These are phyloP conservation scores for Drosophila demipolita DNA, from an alignment of 2,888 invertebrate genomes.

Conservation along the genomic window DNA sequence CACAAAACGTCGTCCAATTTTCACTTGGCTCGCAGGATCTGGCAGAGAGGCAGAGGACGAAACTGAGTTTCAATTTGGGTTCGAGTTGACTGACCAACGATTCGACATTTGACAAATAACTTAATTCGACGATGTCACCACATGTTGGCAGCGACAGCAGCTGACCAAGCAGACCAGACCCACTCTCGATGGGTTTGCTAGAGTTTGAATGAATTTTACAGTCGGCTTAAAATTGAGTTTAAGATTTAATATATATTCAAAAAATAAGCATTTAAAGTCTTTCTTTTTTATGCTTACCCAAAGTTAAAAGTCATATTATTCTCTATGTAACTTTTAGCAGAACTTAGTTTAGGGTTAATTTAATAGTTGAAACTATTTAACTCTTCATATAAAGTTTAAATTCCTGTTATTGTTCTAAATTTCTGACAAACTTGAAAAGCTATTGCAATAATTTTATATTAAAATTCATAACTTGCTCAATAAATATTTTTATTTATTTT, in stretches of 20 bases:
- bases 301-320: background rate
- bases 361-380: background rate
- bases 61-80: background rate
- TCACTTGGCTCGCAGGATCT: constrained; percentile 14
- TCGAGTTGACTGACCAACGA: constrained; percentile 42
- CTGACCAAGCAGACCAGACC: constrained; percentile 5
- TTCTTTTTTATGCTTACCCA: background rate
- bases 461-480: background rate
- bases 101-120: constrained; percentile 78
- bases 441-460: background rate
- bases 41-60: background rate
- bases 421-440: background rate
- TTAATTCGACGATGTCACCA: constrained; percentile 76
- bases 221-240: background rate
- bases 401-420: background rate
- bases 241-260: no score
- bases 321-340: background rate
- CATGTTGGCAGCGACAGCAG: constrained; percentile 58
- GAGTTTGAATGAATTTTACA: background rate
- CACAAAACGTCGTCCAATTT: constrained; percentile 41
- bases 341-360: background rate
- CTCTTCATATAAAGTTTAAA: background rate
- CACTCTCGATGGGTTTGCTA: constrained; percentile 30
- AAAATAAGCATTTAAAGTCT: background rate
- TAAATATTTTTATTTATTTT: background rate